Evolutionary conservation across 92 coral and sea anemone genomes (phyloP).

Genomic region (Zoanthus solanderi): DNA sequence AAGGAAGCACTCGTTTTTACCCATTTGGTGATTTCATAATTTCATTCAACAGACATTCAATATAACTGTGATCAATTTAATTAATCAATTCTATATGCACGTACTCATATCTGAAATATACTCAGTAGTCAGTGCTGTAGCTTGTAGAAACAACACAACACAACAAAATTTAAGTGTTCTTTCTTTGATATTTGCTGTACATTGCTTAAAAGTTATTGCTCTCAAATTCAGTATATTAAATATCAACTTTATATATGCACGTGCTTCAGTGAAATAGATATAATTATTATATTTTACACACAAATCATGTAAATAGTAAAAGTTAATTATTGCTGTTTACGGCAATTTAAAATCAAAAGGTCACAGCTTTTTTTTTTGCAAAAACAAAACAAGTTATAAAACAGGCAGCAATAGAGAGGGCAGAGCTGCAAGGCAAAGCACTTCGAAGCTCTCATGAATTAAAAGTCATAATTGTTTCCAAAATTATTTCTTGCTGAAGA

Average conservation of each 20-base stretch:
- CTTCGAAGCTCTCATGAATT: not conserved
- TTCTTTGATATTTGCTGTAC: slow-evolving; percentile 26
- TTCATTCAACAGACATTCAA: slow-evolving; percentile 20
- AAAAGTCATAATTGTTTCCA: slow-evolving; percentile 10
- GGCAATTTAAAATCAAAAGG: slow-evolving; percentile 22
- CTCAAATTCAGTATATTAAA: not conserved
- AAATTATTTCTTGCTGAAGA: slow-evolving; percentile 29
- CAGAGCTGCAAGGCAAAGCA: too few relatives aligned
- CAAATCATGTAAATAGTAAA: slow-evolving; percentile 4
- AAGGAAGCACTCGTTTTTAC: slow-evolving; percentile 19
- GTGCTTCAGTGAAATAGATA: slow-evolving; percentile 11
- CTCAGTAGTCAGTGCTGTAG: slow-evolving; percentile 27
- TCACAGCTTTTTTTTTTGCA: slow-evolving; percentile 15
- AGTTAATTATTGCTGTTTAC: slow-evolving; percentile 6
- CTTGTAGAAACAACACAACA: not conserved
- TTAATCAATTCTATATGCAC: slow-evolving; percentile 20
- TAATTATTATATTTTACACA: slow-evolving; percentile 15
- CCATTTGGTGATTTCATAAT: slow-evolving; percentile 23
- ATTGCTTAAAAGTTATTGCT: slow-evolving; percentile 18
- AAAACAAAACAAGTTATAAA: slow-evolving; percentile 27
- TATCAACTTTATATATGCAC: slow-evolving; percentile 6
- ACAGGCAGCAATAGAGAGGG: slow-evolving; percentile 4
- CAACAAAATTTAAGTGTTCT: not conserved
- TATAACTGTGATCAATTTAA: slow-evolving; percentile 12
- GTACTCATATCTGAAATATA: not conserved